These are phyloP conservation scores for Dipodomys stephensi DNA, from an alignment of 2,113 vertebrate species.

Conservation along the genomic window DNA sequence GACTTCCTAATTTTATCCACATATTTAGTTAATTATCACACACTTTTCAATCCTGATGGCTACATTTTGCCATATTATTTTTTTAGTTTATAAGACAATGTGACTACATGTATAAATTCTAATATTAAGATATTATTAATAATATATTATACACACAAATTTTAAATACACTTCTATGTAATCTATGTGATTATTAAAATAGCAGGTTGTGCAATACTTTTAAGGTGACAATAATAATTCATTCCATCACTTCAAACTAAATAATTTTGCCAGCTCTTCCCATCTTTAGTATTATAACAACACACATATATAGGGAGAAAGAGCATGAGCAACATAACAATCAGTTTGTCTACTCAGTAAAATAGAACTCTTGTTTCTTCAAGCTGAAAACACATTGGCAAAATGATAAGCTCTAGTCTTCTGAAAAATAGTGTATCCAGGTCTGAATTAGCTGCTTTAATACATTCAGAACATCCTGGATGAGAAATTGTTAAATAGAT, in stretches of 20 bases:
- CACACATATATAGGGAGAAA: background rate
- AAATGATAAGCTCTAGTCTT: background rate
- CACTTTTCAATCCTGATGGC: background rate
- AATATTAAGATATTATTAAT: too few relatives aligned
- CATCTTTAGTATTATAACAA: slow-evolving; percentile 33
- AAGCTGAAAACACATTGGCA: slow-evolving; percentile 1
- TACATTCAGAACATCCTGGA: background rate
- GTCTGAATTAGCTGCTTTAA: background rate
- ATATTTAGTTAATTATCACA: slow-evolving; percentile 46
- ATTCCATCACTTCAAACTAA: slow-evolving; percentile 49
- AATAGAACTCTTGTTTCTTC: slow-evolving; percentile 15
- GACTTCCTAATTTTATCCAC: slow-evolving; percentile 39
- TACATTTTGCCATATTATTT: background rate
- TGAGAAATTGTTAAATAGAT: background rate
- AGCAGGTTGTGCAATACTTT: slow-evolving; percentile 4
- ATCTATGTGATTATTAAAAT: background rate
- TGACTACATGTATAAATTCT: background rate
- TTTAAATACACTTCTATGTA: background rate
- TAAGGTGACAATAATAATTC: background rate
- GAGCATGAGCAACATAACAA: too few relatives aligned
- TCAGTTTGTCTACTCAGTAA: background rate
- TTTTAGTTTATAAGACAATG: slow-evolving; percentile 41
- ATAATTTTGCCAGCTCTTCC: slow-evolving; percentile 32
- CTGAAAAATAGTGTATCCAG: background rate
- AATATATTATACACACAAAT: too few relatives aligned